Conservation (phyloP, 2,888 invertebrate genomes). For the Scaptomyza polygonia region DNA sequence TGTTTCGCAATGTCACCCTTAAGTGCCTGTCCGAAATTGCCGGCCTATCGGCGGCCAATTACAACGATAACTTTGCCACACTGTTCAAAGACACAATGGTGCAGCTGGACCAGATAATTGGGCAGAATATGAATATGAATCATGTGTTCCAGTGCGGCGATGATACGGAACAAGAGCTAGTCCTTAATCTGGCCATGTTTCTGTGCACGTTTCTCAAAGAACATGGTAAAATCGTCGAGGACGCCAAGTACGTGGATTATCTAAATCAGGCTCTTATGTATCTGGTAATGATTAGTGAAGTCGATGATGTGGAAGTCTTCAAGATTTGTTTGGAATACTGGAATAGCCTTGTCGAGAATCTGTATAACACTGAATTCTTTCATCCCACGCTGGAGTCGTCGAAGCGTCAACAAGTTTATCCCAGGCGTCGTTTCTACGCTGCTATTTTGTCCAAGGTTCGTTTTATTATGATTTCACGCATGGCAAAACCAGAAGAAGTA, state of each 20-base stretch:
- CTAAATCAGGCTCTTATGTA: constrained; percentile 94
- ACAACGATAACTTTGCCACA: constrained; percentile 96
- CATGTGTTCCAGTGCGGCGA: constrained; percentile 96
- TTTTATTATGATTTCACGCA: constrained; percentile 99
- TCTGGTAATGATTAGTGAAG: constrained; percentile 96
- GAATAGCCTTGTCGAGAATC: constrained; percentile 96
- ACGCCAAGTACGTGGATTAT: constrained; percentile 90
- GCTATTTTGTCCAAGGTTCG: constrained; percentile 94
- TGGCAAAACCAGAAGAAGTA: constrained; percentile 99
- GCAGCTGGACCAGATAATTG: constrained; percentile 96
- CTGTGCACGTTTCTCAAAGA: constrained; percentile 98
- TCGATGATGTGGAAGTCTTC: constrained; percentile 99
- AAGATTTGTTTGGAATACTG: constrained; percentile 99
- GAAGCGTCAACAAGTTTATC: constrained; percentile 82
- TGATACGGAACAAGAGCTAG: constrained; percentile 99
- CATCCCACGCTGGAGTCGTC: constrained; percentile 81
- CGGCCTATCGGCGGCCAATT: constrained; percentile 93
- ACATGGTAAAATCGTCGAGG: constrained; percentile 95
- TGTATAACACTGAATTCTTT: constrained; percentile 95
- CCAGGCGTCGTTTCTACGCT: constrained; percentile 90
- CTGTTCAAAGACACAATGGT: constrained; percentile 96
- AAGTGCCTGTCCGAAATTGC: constrained; percentile 99
- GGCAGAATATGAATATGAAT: constrained; percentile 95
- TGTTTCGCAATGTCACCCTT: constrained; percentile 98
- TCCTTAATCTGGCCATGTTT: constrained; percentile 98